A percentile compares a stretch with the other conserved stretches of the same genome.
These are phyloP conservation scores for Microcebus murinus DNA, from an alignment of 2,113 vertebrate species.

Conservation along the genomic window DNA sequence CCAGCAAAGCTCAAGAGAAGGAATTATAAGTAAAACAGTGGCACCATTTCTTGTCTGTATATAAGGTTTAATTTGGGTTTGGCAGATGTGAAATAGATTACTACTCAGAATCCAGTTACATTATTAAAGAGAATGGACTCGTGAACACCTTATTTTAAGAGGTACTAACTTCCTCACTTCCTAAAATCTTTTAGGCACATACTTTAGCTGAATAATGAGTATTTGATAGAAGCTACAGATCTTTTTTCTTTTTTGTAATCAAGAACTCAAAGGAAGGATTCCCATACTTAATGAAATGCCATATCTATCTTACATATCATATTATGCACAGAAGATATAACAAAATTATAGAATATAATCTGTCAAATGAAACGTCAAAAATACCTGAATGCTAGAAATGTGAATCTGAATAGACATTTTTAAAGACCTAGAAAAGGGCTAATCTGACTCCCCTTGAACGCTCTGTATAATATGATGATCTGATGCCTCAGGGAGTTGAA, in stretches of 20 bases:
- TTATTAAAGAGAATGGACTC: background rate
- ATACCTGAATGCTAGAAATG: conserved; percentile 15
- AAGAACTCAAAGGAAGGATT: conserved; percentile 40
- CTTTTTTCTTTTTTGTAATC: background rate
- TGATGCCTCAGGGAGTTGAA: background rate
- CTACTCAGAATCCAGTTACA: background rate
- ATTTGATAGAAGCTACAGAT: background rate
- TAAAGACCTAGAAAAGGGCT: background rate
- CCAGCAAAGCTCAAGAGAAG: conserved; percentile 35
- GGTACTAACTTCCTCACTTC: background rate
- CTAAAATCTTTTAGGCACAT: background rate
- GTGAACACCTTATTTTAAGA: conserved; percentile 4
- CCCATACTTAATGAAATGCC: background rate
- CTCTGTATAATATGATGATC: background rate
- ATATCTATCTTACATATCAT: background rate
- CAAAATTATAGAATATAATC: background rate
- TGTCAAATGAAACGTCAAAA: background rate
- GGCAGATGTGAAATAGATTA: conserved; percentile 10
- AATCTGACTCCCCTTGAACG: background rate
- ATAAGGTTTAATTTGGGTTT: conserved; percentile 47
- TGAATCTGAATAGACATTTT: background rate
- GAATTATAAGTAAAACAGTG: background rate
- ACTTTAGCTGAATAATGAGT: background rate
- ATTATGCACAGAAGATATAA: background rate
- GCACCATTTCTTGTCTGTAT: background rate